Conservation (phyloP, 2,888 invertebrate genomes). For the Nephrotoma appendiculata region DNA sequence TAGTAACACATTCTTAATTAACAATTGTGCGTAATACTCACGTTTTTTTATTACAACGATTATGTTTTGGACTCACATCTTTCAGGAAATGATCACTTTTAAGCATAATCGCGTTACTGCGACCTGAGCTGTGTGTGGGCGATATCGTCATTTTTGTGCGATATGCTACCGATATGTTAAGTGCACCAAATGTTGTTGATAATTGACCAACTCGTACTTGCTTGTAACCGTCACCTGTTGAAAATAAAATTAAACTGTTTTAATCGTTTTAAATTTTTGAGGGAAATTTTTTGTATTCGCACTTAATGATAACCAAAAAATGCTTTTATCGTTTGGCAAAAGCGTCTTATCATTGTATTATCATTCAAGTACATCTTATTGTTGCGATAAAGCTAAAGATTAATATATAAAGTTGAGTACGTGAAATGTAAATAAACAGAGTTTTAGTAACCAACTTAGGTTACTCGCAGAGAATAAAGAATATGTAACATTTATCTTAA, state of each 20-base stretch:
- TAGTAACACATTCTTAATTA: not conserved
- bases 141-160: constrained; percentile 85
- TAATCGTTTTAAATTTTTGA: not conserved
- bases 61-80: constrained; percentile 55
- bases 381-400: not conserved
- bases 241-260: not conserved
- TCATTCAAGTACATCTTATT: not conserved
- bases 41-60: constrained; percentile 36
- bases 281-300: not conserved
- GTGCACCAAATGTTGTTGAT: constrained; percentile 71
- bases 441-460: too few relatives aligned
- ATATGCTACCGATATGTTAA: constrained; percentile 70
- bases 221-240: constrained; percentile 62
- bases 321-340: not conserved
- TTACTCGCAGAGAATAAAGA: too few relatives aligned
- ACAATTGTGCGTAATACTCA: constrained; percentile 29
- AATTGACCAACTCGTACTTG: constrained; percentile 72
- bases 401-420: too few relatives aligned
- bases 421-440: too few relatives aligned
- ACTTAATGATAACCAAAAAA: not conserved
- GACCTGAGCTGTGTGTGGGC: constrained; percentile 54
- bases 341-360: not conserved
- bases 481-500: too few relatives aligned
- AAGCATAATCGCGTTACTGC: constrained; percentile 60
- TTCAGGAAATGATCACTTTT: constrained; percentile 82